Conservation (phyloP, 2,888 invertebrate genomes). For the Cryptocheilus praepositus region DNA sequence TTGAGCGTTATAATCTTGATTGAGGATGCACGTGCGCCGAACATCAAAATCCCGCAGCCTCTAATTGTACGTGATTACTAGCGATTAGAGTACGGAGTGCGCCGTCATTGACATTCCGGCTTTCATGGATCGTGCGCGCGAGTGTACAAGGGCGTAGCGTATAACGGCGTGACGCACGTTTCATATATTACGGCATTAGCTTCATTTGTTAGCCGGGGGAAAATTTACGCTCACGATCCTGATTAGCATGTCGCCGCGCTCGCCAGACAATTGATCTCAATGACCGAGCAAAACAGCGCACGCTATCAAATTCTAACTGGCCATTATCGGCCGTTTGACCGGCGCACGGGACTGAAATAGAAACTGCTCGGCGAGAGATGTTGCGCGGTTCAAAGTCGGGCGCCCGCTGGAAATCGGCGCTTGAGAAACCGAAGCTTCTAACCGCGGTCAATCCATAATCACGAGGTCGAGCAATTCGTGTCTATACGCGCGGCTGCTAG, state of each 20-base stretch:
- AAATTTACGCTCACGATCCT: too few species aligned
- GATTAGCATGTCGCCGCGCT: too few species aligned
- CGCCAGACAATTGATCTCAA: too few species aligned
- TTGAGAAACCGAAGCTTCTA: conserved; percentile 20
- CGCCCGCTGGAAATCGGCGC: conserved; percentile 7
- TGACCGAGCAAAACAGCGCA: too few species aligned
- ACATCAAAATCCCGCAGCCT: conserved; percentile 31
- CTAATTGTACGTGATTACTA: conserved; percentile 27
- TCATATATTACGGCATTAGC: conserved; percentile 1
- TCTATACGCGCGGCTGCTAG: conserved; percentile 22
- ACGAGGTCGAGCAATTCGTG: conserved; percentile 45
- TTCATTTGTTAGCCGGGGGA: too few species aligned
- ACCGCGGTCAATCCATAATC: conserved; percentile 52
- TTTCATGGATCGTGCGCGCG: too few species aligned
- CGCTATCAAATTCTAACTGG: too few species aligned
- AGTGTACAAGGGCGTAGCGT: too few species aligned
- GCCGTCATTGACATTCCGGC: conserved; percentile 17
- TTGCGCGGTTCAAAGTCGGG: conserved; percentile 7
- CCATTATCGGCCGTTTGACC: too few species aligned
- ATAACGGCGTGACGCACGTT: neutral
- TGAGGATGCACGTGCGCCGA: conserved; percentile 33
- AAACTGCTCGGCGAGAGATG: neutral
- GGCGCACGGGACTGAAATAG: too few species aligned
- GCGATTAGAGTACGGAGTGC: conserved; percentile 29
- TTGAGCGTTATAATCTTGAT: conserved; percentile 16